Base-by-base conservation (phyloP, 2,888 invertebrate genomes). In the Fragum fragum region DNA sequence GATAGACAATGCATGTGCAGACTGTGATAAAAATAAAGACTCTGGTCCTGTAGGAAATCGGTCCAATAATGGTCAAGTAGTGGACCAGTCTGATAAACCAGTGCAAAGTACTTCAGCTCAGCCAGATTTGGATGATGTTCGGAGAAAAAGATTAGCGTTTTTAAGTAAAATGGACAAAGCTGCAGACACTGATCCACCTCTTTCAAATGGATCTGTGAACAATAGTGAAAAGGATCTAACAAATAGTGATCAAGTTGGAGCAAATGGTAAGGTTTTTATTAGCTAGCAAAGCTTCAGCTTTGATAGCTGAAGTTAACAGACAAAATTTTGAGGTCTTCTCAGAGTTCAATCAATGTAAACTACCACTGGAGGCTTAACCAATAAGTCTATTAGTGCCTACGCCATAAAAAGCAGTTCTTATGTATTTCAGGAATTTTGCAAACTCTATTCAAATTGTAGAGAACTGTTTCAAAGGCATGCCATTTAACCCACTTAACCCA, bases 71-170 rank as follows among this genome's bases (percentile, higher is more conserved):
- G 72, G 70, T 55, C 16, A 39, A n/a, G 21, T 61, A 47, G 55
- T 39, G 11, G 36, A 28, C 21, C 53, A 55, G 14, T 5, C 53
- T 74, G 57, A 70, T 55, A 53, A 73, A 55, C 73, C 18, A 39
- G 68, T 59, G 7, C 29, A 66, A 42, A 32, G 76, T 57, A 69
- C 68, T 32, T 57, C 52, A 5, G 72, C 29, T 29, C 59, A 79
- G 29, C 74, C 85, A n/a, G 81, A 71, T 61, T 71, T 61, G 47
- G 90, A 92, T 59, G 91, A 92, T 75, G 71, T 92, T 16, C 81
- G 92, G 63, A 78, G 85, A 80, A 91, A 89, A 76, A 87, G 92
- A 68, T 79, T 91, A 26, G 91, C 90, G 28, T 91, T 87, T 79
- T 80, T 92, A 47, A 83, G 80, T 61, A 86, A 79, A 77, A 32